A percentile compares a stretch with the other conserved stretches of the same genome.
phyloP scores from a whole-genome alignment of 2,113 vertebrate genomes.

The Muntiacus reevesi region DNA sequence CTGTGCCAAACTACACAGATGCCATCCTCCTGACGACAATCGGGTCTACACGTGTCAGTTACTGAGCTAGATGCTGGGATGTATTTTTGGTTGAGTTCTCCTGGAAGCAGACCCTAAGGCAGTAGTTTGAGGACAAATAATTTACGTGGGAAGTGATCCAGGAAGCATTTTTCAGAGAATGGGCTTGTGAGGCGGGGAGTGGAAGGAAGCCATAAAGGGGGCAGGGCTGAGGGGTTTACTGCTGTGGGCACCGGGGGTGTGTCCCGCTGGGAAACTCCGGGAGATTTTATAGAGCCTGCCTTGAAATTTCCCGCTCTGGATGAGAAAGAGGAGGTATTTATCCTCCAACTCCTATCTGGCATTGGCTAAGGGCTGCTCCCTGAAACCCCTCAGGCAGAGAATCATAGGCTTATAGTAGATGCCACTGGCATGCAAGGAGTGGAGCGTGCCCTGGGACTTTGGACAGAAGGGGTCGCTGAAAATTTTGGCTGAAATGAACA shows the following conservation, averaged over 20 bases:
- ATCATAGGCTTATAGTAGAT: neutral
- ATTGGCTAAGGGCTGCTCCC: neutral
- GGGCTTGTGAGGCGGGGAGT: neutral
- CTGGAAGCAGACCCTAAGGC: neutral
- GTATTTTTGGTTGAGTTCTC: neutral
- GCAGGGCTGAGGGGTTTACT: neutral
- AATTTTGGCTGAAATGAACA: neutral
- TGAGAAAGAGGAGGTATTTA: neutral
- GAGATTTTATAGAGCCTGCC: neutral
- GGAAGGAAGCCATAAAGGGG: neutral
- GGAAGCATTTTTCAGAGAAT: neutral
- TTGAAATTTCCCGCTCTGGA: neutral
- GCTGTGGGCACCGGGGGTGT: rapidly evolving
- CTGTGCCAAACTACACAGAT: neutral
- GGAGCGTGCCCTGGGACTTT: neutral
- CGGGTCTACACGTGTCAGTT: neutral
- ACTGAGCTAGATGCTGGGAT: neutral
- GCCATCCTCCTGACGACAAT: neutral
- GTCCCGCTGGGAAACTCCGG: neutral
- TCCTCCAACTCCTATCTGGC: neutral
- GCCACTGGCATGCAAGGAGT: neutral
- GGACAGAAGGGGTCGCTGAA: neutral
- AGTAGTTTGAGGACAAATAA: neutral
- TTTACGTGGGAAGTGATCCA: neutral
- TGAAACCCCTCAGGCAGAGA: neutral